These are phyloP conservation scores for Vultur gryphus DNA, from an alignment of 2,797 vertebrate genomes.

Conservation along the genomic window DNA sequence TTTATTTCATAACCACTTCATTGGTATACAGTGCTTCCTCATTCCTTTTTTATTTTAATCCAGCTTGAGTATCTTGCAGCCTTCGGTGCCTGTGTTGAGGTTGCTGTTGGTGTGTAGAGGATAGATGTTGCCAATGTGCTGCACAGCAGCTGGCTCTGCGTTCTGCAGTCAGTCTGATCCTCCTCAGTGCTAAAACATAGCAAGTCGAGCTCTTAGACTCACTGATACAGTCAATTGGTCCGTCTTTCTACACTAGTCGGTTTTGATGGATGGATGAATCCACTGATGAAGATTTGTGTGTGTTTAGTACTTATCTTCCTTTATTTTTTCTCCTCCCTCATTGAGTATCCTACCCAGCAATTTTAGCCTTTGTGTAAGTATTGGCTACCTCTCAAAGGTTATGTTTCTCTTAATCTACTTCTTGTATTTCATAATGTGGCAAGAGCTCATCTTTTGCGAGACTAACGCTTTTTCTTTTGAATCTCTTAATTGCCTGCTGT, in stretches of 20 bases:
- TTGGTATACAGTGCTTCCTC: background rate
- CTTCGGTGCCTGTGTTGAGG: background rate
- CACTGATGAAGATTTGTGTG: background rate
- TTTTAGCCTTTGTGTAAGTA: background rate
- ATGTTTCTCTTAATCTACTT: background rate
- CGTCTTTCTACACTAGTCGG: background rate
- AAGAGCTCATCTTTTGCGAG: rapidly evolving
- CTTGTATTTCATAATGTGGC: background rate
- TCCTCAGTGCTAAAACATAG: background rate
- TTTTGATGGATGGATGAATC: background rate
- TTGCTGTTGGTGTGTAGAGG: background rate
- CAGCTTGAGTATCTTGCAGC: background rate
- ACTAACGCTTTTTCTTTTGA: background rate
- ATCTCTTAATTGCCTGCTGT: background rate
- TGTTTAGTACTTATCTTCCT: background rate
- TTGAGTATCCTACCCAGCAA: background rate
- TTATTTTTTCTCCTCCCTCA: background rate
- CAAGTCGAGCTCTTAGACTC: background rate
- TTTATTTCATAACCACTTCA: background rate
- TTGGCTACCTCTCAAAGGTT: background rate
- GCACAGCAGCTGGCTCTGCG: background rate
- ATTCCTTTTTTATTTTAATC: background rate
- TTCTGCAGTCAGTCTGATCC: background rate
- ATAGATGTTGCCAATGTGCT: background rate
- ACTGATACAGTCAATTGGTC: background rate